These are phyloP conservation scores for Berghia stephanieae DNA, from an alignment of 1,140 invertebrate species.

Conservation along the genomic window DNA sequence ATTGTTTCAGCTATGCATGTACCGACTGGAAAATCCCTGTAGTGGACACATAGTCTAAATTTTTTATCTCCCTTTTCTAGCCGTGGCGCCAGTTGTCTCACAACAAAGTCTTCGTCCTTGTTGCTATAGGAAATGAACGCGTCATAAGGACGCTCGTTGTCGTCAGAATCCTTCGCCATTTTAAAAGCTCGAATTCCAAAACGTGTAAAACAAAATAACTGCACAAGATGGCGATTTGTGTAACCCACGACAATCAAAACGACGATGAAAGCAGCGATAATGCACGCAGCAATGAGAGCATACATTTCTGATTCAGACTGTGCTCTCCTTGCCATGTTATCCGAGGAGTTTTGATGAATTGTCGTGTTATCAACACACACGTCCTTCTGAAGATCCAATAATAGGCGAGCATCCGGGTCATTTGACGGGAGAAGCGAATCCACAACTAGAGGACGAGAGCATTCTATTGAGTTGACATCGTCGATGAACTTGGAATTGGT, in stretches of 20 bases:
- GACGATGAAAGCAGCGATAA: slow-evolving; percentile 24
- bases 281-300: slow-evolving; percentile 31
- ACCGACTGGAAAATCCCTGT: slow-evolving; percentile 48
- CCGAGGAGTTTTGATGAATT: slow-evolving; percentile 14
- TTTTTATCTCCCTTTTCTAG: slow-evolving; percentile 45
- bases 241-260: slow-evolving; percentile 34
- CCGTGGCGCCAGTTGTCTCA: slow-evolving; percentile 44
- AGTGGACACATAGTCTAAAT: slow-evolving; percentile 53
- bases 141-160: slow-evolving; percentile 44
- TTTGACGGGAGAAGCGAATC: too few relatives aligned
- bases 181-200: slow-evolving; percentile 42
- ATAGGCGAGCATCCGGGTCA: background rate
- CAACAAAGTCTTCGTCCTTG: slow-evolving; percentile 48
- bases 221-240: slow-evolving; percentile 41
- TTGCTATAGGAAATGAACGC: slow-evolving; percentile 54
- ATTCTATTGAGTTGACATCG: slow-evolving; percentile 34
- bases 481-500: slow-evolving; percentile 31
- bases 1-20: slow-evolving; percentile 49
- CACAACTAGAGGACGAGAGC: background rate
- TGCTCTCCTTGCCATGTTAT: background rate
- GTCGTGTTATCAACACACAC: slow-evolving; percentile 33
- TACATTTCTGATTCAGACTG: slow-evolving; percentile 19
- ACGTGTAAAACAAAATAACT: slow-evolving; percentile 45
- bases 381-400: slow-evolving; percentile 16
- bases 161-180: slow-evolving; percentile 25